phyloP scores from a whole-genome alignment of 37 sponge, comb jelly and placozoan genomes.

The Crambe crambe region DNA sequence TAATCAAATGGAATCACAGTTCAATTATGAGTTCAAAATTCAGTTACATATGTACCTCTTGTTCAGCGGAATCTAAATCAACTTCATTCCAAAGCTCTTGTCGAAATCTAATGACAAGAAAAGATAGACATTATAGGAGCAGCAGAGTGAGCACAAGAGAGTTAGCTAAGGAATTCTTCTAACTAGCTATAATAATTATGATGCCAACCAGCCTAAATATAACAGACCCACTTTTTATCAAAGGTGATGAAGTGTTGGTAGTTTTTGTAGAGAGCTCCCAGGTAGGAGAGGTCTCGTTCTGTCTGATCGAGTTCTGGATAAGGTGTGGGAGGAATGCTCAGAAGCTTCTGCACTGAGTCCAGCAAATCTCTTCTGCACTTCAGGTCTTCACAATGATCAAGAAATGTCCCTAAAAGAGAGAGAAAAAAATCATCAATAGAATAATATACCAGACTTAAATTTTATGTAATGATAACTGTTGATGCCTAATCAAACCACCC shows the following conservation, averaged over 20 bases:
- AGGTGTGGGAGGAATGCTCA: conserved; percentile 61
- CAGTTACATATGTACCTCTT: conserved; percentile 37
- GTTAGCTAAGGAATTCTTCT: too few species aligned
- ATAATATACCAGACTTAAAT: background rate
- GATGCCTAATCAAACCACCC: too few species aligned
- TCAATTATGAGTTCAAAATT: background rate
- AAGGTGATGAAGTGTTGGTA: conserved; percentile 82
- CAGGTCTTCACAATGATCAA: conserved; percentile 55
- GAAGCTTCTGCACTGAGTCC: conserved; percentile 80
- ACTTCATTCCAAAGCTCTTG: conserved; percentile 88
- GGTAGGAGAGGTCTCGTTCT: conserved; percentile 75
- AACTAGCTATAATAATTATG: background rate
- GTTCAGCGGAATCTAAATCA: conserved; percentile 58
- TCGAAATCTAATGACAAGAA: conserved; percentile 55
- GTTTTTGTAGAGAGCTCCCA: conserved; percentile 69
- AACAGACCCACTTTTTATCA: conserved; percentile 52
- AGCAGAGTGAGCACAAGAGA: too few species aligned
- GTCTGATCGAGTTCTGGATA: conserved; percentile 85
- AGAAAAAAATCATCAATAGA: background rate
- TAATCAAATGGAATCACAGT: too few species aligned
- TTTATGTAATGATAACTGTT: too few species aligned
- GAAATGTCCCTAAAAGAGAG: conserved; percentile 47
- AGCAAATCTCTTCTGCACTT: conserved; percentile 43
- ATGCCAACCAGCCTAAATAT: background rate
- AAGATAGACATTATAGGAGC: background rate